These are phyloP conservation scores for Tribolium madens DNA, from an alignment of 1,140 invertebrate genomes.

Conservation along the genomic window DNA sequence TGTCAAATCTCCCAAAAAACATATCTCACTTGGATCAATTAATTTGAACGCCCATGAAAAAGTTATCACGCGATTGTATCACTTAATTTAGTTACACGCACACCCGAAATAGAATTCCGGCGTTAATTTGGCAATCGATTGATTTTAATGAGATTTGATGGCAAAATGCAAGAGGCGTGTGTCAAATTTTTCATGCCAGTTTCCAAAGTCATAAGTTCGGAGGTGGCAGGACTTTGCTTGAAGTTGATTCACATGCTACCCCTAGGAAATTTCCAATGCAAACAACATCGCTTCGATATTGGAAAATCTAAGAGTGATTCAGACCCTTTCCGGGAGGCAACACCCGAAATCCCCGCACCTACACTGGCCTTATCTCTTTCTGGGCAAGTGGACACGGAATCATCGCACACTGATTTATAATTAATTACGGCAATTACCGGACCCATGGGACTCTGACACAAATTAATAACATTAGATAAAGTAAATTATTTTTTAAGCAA, in stretches of 20 bases:
- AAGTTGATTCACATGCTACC: slow-evolving; percentile 36
- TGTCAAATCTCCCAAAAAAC: background rate
- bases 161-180: slow-evolving; percentile 7
- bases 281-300: slow-evolving; percentile 30
- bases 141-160: slow-evolving; percentile 19
- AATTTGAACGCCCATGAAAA: background rate
- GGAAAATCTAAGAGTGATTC: slow-evolving; percentile 35
- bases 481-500: too few species aligned
- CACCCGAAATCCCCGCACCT: background rate
- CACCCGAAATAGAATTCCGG: slow-evolving; percentile 10
- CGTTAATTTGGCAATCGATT: slow-evolving; percentile 10
- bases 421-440: slow-evolving; percentile 21
- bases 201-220: slow-evolving; percentile 19
- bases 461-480: too few species aligned
- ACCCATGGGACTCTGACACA: background rate
- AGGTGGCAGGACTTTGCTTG: slow-evolving; percentile 17
- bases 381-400: slow-evolving; percentile 30
- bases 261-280: slow-evolving; percentile 35
- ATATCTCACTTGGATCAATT: background rate
- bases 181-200: slow-evolving; percentile 11
- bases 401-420: slow-evolving; percentile 26
- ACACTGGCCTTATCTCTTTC: slow-evolving; percentile 13
- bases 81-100: slow-evolving; percentile 28
- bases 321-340: background rate
- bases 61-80: slow-evolving; percentile 34